A percentile compares a stretch with the other conserved stretches of the same genome.
These are phyloP conservation scores for Cactoblastis cactorum DNA, from an alignment of 2,888 invertebrate species.

Conservation along the genomic window DNA sequence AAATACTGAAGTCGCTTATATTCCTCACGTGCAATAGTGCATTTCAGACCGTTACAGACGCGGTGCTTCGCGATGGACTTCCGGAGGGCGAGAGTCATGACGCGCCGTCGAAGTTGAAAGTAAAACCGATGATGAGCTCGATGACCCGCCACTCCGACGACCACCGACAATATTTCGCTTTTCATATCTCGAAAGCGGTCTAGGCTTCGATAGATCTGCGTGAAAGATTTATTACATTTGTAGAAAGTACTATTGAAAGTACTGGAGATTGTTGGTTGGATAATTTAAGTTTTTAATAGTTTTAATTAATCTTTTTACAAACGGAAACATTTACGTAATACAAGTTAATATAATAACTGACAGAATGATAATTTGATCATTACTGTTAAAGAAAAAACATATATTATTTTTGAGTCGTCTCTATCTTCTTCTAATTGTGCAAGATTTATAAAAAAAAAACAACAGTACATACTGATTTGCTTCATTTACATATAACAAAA, in stretches of 20 bases:
- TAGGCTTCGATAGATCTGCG: slow-evolving; percentile 5
- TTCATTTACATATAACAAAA: no score
- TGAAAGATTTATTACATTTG: slow-evolving; percentile 4
- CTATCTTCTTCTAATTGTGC: no score
- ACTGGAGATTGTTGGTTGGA: not conserved
- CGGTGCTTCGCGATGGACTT: slow-evolving; percentile 25
- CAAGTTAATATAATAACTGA: no score
- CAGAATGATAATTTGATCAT: no score
- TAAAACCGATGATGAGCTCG: slow-evolving; percentile 41
- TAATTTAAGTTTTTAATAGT: not conserved
- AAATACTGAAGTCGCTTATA: not conserved
- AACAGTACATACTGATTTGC: no score
- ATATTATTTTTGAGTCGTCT: no score
- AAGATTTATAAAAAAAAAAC: no score
- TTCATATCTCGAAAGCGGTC: slow-evolving; percentile 20
- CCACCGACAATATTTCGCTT: slow-evolving; percentile 13
- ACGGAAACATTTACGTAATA: no score
- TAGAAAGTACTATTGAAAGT: slow-evolving; percentile 1
- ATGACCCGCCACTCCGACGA: slow-evolving; percentile 21
- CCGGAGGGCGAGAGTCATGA: slow-evolving; percentile 39
- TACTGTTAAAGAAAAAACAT: no score
- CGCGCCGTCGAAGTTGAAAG: slow-evolving; percentile 49
- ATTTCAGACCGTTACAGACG: slow-evolving; percentile 4
- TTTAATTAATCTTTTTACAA: no score
- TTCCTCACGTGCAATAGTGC: not conserved